Base-by-base conservation (phyloP, 2,888 invertebrate genomes). In the Vandiemenella viatica region DNA sequence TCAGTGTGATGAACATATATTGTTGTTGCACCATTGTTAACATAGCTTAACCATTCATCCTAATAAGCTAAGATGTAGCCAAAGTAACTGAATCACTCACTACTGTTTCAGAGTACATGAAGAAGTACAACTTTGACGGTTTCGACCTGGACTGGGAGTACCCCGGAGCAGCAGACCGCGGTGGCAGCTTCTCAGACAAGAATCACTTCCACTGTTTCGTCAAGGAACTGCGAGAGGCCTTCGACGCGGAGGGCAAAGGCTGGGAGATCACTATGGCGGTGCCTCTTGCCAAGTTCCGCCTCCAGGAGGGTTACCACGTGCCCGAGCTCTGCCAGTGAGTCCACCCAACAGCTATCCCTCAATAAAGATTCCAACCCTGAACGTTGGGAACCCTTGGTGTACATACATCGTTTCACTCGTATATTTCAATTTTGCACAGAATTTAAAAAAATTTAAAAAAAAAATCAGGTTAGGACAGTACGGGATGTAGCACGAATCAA, bases 231-330 rank as follows among this genome's bases (percentile, higher is more conserved):
- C 71, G 79, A 54, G 72, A 83, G 19, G 88, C 87, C 1, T 90
- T 91, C 62, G 76, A 82, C 62, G 75, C 76, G 37, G 79, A 75
- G 48, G 77, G 76, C 1, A 80, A 77, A 57, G 79, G 78, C 21
- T 89, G 89, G 87, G 87, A 91, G 63, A 77, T 91, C 43, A 89
- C 90, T 0, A 89, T 88, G 69, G 90, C 90, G 0, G 90, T 90
- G 5, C 90, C 90, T 0, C 73, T 91, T 40, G 88, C 89, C 3
- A 86, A 83, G 64, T 90, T 89, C 64, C 71, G 89, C 22, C 70
- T 91, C 32, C 82, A 87, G 65, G 90, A 90, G 65, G 91, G 90
- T 0, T 91, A 91, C 61, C 87, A 90, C 62, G 90, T 91, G 6
- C 86, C 87, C 13, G 89, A 90, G 63, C 68, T 91, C 43, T 89